Conservation (phyloP, 2,888 invertebrate species). For the Troides oblongomaculatus region DNA sequence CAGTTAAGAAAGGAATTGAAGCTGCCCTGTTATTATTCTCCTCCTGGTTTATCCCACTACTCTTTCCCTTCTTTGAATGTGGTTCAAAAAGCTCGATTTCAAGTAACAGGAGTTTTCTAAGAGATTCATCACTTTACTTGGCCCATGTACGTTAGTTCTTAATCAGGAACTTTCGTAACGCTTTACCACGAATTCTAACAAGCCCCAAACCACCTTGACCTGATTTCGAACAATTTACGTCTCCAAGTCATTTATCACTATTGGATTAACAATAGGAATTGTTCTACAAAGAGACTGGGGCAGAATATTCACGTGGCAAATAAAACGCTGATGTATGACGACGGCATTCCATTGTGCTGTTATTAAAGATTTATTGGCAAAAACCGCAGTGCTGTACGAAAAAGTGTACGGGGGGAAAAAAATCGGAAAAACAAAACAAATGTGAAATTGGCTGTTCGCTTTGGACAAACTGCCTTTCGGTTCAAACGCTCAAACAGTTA, state of each 20-base stretch:
- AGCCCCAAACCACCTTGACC: neutral
- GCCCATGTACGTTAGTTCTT: neutral
- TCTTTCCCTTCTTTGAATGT: too few relatives aligned
- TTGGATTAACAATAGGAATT: conserved; percentile 17
- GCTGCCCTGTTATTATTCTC: too few relatives aligned
- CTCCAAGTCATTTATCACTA: conserved; percentile 9
- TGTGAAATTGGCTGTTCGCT: conserved; percentile 40
- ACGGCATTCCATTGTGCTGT: conserved; percentile 44
- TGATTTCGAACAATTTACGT: conserved; percentile 1
- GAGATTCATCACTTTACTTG: neutral
- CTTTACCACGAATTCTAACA: neutral
- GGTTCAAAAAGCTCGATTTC: too few relatives aligned
- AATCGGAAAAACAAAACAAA: conserved; percentile 50
- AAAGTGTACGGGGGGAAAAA: conserved; percentile 47
- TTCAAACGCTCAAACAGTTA: conserved; percentile 48
- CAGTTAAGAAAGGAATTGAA: neutral
- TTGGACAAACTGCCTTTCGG: conserved; percentile 47
- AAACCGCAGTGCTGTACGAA: conserved; percentile 49
- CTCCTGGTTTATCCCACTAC: too few relatives aligned
- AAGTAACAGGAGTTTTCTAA: too few relatives aligned
- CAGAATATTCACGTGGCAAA: conserved; percentile 42
- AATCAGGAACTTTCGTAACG: neutral
- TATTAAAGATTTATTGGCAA: conserved; percentile 55
- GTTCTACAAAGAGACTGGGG: conserved; percentile 30
- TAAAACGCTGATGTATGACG: conserved; percentile 47